Base-by-base conservation (phyloP, 2,888 invertebrate genomes). In the Leucophora obtusa region DNA sequence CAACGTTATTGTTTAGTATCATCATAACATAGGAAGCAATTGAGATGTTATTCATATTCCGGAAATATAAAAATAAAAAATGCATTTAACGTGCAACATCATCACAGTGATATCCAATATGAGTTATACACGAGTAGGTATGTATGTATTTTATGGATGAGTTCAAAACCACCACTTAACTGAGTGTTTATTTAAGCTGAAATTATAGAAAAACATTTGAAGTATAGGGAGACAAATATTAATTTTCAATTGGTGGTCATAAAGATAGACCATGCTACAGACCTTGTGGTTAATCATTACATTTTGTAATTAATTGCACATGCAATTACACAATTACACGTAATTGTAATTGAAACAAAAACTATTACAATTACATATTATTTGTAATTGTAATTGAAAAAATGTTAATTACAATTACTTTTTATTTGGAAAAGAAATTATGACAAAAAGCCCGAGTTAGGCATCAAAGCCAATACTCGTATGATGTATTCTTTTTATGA, bases 201-300 rank as follows among this genome's bases (percentile, higher is more conserved):
- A 82, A 82, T 77, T 82, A 82, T 82, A 78, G 66, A 77, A 78
- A 74, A 82, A 78, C 66, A 78, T 77, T 78, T 51, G 59, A 74
- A 71, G 66, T 43, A 63, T 43, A 74, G 73, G 65, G 74, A 66
- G 62, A 70, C 28, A 77, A 74, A 82, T 82, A 78, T 74, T 82
- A 74, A 82, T 78, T 66, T 81, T 73, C 60, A 65, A 69, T 73
- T 70, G 69, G 35, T 80, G 62, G 43, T 51, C 58, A 63, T 18
- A 56, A 59, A 69, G 14, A n/a, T n/a, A n/a, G n/a, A n/a, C n/a
- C n/a, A n/a, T n/a, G n/a, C n/a, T n/a, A n/a, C n/a, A n/a, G n/a
- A n/a, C n/a, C n/a, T n/a, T n/a, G n/a, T n/a, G n/a, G n/a, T n/a
- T n/a, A n/a, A n/a, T n/a, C n/a, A n/a, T n/a, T n/a, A n/a, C n/a